Base-by-base conservation (phyloP, 2,797 vertebrate species). In the Phalloptychus januarius region DNA sequence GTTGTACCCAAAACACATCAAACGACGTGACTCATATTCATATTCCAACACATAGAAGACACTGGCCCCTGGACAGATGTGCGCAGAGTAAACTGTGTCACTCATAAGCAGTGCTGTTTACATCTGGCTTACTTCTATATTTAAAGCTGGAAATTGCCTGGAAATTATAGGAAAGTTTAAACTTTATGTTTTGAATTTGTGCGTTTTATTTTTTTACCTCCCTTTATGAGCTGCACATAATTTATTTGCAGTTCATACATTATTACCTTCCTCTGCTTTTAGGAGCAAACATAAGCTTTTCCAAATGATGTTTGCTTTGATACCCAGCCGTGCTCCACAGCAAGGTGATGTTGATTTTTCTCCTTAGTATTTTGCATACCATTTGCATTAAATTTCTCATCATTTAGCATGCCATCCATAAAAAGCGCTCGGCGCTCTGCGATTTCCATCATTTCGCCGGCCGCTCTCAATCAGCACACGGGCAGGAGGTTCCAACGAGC, bases 321-420 rank as follows among this genome's bases (percentile, higher is more conserved):
- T 46, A 42, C 28, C 75, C 52, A 75, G 65, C 50, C 42, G 38
- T 44, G 45, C 69, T 38, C 4, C 45, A 38, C 15, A 36, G 71
- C 58, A 70, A 78, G 50, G n/a, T 71, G 71, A 76, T 58, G 36
- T 8, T 73, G 23, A 38, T 65, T 75, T 72, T 45, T 77, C 52
- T 74, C 40, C 44, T 58, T 38, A 28, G 4, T 78, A 63, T 81
- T 86, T 85, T 81, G 69, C 83, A 74, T 72, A 65, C 1, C 13
- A 80, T 78, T 87, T 80, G 28, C 70, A 84, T 85, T 74, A 72
- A 36, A 80, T 90, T 82, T 76, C 42, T 5, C 50, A 46, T 75
- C 50, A 70, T 78, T 46, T 75, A 75, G n/a, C 18, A 75, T 61
- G 28, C 5, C 46, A 74, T 61, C 23, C 76, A 73, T 65, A 54